Percentiles rank a stretch among this genome's conserved stretches.
These are phyloP conservation scores for Limnodromus scolopaceus DNA, from an alignment of 2,797 vertebrate genomes.

Conservation along the genomic window DNA sequence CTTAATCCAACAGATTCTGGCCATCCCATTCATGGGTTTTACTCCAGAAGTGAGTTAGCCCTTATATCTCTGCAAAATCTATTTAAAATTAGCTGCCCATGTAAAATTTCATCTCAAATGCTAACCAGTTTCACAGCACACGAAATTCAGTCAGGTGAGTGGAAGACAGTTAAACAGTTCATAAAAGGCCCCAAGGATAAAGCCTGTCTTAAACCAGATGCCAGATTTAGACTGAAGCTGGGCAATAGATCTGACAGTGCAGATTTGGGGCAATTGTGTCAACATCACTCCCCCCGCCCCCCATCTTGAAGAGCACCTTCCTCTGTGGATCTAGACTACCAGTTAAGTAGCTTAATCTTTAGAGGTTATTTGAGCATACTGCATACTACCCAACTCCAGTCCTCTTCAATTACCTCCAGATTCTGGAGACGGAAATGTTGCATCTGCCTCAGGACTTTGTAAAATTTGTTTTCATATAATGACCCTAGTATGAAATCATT, in stretches of 20 bases:
- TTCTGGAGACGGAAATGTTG: not conserved
- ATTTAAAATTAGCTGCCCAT: not conserved
- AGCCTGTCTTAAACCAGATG: not conserved
- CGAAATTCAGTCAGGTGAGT: not conserved
- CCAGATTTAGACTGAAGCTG: not conserved
- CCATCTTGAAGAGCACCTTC: not conserved
- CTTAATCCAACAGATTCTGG: not conserved
- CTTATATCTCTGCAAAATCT: rapidly evolving
- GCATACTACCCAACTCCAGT: not conserved
- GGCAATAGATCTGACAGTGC: not conserved
- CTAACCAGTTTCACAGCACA: not conserved
- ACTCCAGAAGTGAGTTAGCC: not conserved
- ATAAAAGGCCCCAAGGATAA: not conserved
- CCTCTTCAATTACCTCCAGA: not conserved
- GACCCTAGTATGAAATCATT: not conserved
- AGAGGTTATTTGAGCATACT: not conserved
- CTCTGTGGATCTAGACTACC: not conserved
- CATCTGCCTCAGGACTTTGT: not conserved
- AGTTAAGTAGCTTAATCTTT: not conserved
- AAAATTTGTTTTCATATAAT: not conserved
- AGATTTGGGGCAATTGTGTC: not conserved
- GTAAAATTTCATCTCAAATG: not conserved
- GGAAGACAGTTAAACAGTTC: not conserved
- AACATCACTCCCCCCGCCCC: rapidly evolving
- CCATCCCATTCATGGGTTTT: not conserved